Evolutionary conservation across 2,888 invertebrate genomes (phyloP), one percentile per base, ranked within the genome.

Genomic region (Diplazon laetatorius): DNA sequence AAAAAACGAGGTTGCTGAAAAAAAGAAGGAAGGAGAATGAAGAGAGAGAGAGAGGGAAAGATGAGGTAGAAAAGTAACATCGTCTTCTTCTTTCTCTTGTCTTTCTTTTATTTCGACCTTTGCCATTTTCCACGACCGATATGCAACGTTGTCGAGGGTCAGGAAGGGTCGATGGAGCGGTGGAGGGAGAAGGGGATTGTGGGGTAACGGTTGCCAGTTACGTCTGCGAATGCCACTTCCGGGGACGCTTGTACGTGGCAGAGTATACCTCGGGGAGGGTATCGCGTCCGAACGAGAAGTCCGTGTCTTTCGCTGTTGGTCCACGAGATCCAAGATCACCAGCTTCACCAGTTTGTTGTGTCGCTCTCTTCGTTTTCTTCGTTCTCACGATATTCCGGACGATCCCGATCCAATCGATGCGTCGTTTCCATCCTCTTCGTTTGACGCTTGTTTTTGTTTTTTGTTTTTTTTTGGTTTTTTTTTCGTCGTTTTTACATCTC

Each of bases 391-490:
- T 73, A 50, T 69, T 44, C 42, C 63, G 48, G 48, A 78, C 35
- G 63, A 52, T 57, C 57, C 39, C 73, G 73, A 73, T 78, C 77
- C 37, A 78, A 78, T 73, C 73, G 73, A 69, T 69, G 59, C 63
- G 18, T 65, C 66, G 78, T 79, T 72, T 72, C n/a, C 71, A 37
- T 52, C 22, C 14, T 42, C 71, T 68, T 57, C 50, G 55, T 46
- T 42, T 46, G n/a, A 42, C 44, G 22, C 48, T 52, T 39, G n/a
- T 30, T 12, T 25, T 16, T 3, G 16, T 65, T 44, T 59, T 30
- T 48, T 44, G 52, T 20, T 55, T n/a, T n/a, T 39, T 30, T 12
- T 25, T 16, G 6, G 16, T 65, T 44, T 59, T 30, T 48, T 44
- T 62, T 20, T 55, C 62, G 35, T 30, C 30, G 4, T 2, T 6